Base-by-base conservation (phyloP, 64 coral and sea anemone genomes). In the Acropora tenuis region DNA sequence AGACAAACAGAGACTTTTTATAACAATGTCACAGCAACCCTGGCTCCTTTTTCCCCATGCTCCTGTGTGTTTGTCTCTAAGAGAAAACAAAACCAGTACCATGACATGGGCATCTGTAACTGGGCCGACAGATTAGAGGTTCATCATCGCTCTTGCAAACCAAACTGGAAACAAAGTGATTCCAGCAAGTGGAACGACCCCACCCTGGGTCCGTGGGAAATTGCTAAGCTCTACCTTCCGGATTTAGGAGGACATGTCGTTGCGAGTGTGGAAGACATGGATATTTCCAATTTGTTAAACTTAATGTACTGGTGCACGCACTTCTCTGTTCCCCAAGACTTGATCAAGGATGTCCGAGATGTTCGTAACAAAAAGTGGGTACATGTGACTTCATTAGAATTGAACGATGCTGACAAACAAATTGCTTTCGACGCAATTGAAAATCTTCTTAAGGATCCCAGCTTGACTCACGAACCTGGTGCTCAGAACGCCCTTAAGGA, bases 171-270 rank as follows among this genome's bases (percentile, higher is more conserved):
- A 50, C 87, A 94, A 60, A 94, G 92, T 72, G 92, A 94, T 77
- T 43, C 47, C 41, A 48, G 49, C 12, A 91, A 82, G 6, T 91
- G 88, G 89, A 20, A 41, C 4, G 82, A 91, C 50, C 94, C 77
- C 50, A 71, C 8, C 75, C 41, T 75, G 44, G 95, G 95, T 72
- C 86, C 86, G 6, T 96, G 95, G 95, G 91, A 96, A 47, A 84
- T 97, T 18, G 92, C 95, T 55, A 97, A 97, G 72, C 77, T 97
- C 5, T 97, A 75, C 48, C 90, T 97, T 47, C 85, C 95, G 19
- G 91, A 77, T 45, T 76, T 45, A 1, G 76, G 78, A 41, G 83
- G 82, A 4, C 77, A 86, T 69, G 73, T 47, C 6, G 43, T 69
- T 16, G 71, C 68, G 3, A 79, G 76, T 80, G 91, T 83, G 17